These are phyloP conservation scores for Enoplosus armatus DNA, from an alignment of 2,797 vertebrate genomes.

Conservation along the genomic window DNA sequence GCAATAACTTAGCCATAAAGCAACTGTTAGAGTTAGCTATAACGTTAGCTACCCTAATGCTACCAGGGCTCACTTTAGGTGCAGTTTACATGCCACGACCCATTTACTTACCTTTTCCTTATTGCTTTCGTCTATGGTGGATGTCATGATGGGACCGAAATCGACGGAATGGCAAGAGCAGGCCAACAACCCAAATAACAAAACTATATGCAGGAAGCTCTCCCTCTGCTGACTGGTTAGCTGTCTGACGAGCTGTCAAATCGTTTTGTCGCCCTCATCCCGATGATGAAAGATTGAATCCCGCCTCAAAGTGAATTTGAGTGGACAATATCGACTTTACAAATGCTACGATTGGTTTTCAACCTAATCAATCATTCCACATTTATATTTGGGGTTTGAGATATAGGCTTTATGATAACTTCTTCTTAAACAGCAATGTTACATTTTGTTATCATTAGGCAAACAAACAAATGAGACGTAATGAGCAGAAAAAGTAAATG, in stretches of 20 bases:
- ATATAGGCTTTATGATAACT: accelerated
- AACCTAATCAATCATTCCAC: slow-evolving; percentile 32
- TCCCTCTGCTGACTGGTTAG: slow-evolving; percentile 46
- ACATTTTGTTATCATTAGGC: neutral
- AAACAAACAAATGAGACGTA: accelerated
- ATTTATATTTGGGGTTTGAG: neutral
- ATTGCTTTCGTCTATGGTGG: slow-evolving; percentile 77
- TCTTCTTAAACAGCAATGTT: neutral
- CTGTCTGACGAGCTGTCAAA: slow-evolving; percentile 78
- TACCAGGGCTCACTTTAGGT: slow-evolving; percentile 6
- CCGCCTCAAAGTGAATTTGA: slow-evolving; percentile 45
- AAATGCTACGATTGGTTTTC: slow-evolving; percentile 40
- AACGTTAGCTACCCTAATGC: neutral
- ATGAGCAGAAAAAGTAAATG: neutral
- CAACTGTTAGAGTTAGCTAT: slow-evolving; percentile 52
- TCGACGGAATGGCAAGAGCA: slow-evolving; percentile 21
- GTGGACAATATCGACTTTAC: slow-evolving; percentile 44
- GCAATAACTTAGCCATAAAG: slow-evolving; percentile 50
- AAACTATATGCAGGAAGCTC: slow-evolving; percentile 68
- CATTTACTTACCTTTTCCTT: slow-evolving; percentile 82
- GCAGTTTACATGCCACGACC: neutral
- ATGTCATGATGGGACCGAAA: slow-evolving; percentile 77
- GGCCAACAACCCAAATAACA: slow-evolving; percentile 51
- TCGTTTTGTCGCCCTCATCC: slow-evolving; percentile 45
- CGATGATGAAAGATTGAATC: slow-evolving; percentile 27